Conservation (phyloP, 2,797 vertebrate species). For the Pitangus sulphuratus region DNA sequence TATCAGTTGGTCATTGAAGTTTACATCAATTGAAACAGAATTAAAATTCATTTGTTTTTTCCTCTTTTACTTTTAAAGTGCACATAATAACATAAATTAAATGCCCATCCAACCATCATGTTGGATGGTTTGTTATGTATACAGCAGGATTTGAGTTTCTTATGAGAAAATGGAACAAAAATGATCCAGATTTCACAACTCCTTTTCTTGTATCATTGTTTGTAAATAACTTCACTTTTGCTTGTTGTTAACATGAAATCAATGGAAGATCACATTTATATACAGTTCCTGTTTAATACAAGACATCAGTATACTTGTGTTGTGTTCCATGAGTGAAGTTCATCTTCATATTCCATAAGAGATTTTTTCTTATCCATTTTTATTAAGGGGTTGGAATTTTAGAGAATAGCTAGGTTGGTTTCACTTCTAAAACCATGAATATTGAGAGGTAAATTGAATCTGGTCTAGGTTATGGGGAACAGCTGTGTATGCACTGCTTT, state of each 20-base stretch:
- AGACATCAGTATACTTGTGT: background rate
- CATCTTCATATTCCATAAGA: background rate
- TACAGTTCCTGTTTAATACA: background rate
- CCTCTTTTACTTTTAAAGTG: background rate
- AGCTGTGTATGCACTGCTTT: background rate
- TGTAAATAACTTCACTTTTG: background rate
- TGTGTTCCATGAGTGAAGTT: background rate
- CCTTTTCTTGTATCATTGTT: background rate
- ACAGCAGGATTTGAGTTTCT: background rate
- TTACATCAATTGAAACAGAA: constrained; percentile 19
- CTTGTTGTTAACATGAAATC: background rate
- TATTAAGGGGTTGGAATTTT: background rate
- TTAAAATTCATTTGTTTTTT: constrained; percentile 15
- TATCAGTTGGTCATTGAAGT: background rate
- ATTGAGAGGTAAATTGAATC: background rate
- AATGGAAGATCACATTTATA: background rate
- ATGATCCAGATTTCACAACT: background rate
- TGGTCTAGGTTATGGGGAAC: background rate
- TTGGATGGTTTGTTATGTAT: background rate
- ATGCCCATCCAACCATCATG: background rate
- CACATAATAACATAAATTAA: background rate
- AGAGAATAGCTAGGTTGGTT: background rate
- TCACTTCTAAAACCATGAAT: background rate
- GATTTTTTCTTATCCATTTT: background rate
- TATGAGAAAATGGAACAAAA: constrained; percentile 16